Evolutionary conservation across 2,113 vertebrate species (phyloP).

Genomic region (Chlorodrepanis virens): DNA sequence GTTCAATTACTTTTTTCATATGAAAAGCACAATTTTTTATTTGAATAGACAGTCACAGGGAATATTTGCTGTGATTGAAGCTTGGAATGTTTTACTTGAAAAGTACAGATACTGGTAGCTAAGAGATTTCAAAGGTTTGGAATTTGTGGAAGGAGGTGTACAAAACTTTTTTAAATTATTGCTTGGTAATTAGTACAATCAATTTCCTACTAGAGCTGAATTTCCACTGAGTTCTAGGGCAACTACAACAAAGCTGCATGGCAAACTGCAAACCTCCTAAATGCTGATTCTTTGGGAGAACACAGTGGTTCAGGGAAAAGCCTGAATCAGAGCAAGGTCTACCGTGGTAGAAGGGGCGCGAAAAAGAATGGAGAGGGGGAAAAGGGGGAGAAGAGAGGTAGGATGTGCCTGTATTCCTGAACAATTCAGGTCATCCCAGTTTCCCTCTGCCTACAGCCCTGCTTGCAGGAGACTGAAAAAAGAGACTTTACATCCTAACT

Average conservation of each 20-base stretch:
- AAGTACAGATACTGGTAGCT: background rate
- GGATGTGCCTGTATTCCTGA: background rate
- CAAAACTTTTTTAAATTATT: background rate
- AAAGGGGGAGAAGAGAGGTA: background rate
- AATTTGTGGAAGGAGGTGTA: background rate
- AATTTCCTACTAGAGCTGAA: background rate
- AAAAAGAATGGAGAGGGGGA: background rate
- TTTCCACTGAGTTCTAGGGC: background rate
- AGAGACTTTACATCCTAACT: background rate
- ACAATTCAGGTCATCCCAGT: background rate
- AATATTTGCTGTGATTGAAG: background rate
- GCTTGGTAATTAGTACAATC: background rate
- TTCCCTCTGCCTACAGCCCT: background rate
- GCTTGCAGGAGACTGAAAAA: background rate
- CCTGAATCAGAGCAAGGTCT: background rate
- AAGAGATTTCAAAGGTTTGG: background rate
- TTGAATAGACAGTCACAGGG: background rate
- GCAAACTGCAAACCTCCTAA: background rate
- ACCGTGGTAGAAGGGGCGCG: background rate
- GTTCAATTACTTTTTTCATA: background rate
- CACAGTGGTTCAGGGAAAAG: background rate
- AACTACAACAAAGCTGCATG: background rate
- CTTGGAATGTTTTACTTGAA: background rate
- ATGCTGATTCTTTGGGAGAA: background rate
- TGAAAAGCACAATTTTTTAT: background rate